A percentile compares a stretch with the other conserved stretches of the same genome.
phyloP scores from a whole-genome alignment of 1,140 invertebrate genomes.

The Metaphire vulgaris region DNA sequence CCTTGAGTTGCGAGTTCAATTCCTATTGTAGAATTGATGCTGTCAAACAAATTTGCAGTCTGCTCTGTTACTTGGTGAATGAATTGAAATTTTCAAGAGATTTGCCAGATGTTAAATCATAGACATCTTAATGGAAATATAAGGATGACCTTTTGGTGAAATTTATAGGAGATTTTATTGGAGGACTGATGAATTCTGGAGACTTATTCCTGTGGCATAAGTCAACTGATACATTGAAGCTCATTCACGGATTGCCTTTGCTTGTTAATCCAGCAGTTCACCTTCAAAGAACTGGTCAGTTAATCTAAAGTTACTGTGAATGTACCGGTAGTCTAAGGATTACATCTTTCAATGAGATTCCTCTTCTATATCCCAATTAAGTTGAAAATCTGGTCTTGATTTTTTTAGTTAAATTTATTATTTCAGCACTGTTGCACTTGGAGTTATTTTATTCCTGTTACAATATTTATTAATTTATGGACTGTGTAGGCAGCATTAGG shows the following conservation, averaged over 20 bases:
- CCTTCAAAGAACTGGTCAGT: background rate
- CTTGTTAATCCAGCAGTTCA: constrained; percentile 6
- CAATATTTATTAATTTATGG: no score
- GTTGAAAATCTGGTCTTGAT: no score
- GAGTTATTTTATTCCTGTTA: no score
- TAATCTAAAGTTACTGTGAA: no score
- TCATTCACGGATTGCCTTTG: constrained; percentile 38
- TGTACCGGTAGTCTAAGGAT: no score
- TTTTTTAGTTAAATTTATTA: no score
- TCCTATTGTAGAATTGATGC: background rate
- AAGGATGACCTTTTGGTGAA: background rate
- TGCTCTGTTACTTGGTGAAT: background rate
- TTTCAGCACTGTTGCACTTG: no score
- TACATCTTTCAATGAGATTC: no score
- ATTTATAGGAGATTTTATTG: constrained; percentile 39
- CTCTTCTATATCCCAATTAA: no score
- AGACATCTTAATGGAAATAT: background rate
- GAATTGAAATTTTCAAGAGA: background rate
- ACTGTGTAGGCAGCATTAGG: no score
- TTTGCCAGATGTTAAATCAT: background rate
- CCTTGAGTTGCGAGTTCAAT: background rate
- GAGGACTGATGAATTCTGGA: constrained; percentile 41
- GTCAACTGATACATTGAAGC: constrained; percentile 44
- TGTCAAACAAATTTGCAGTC: background rate
- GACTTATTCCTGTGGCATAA: constrained; percentile 51